Percentiles rank a stretch among this genome's conserved stretches.
phyloP scores from a whole-genome alignment of 1,140 invertebrate species.

The Ceratina australensis region DNA sequence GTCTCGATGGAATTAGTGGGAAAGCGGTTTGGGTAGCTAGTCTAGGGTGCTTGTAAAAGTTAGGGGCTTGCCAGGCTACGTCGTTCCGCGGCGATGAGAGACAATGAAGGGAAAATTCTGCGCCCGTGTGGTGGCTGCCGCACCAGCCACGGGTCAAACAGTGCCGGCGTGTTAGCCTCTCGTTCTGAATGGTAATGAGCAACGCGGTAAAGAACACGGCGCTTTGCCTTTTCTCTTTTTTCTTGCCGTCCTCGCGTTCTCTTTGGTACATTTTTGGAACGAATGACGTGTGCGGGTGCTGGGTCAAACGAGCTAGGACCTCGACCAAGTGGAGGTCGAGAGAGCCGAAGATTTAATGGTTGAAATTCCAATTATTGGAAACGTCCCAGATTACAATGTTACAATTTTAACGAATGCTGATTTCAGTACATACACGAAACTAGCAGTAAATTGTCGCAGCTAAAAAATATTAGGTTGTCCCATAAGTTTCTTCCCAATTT shows the following conservation, averaged over 20 bases:
- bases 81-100: constrained; percentile 5
- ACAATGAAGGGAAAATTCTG: constrained; percentile 37
- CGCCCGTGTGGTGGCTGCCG: neutral
- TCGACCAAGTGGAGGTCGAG: neutral
- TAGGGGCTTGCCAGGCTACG: constrained; percentile 17
- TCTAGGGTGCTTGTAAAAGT: constrained; percentile 1
- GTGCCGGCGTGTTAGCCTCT: neutral
- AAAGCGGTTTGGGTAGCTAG: constrained; percentile 14
- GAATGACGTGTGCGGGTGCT: constrained; percentile 8
- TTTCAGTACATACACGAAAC: too few species aligned
- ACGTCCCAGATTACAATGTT: too few species aligned
- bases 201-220: neutral
- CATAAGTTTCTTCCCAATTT: too few species aligned
- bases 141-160: constrained; percentile 18
- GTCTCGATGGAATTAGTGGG: constrained; percentile 41
- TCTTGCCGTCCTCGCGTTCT: neutral
- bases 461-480: too few species aligned
- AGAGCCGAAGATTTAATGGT: neutral
- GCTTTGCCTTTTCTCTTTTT: neutral
- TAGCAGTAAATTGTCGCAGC: too few species aligned
- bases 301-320: neutral
- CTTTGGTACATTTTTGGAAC: constrained; percentile 20
- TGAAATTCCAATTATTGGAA: neutral
- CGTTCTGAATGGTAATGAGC: constrained; percentile 42
- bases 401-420: too few species aligned